Percentiles rank a stretch among this genome's conserved stretches.
These are phyloP conservation scores for Drosophila longiperda DNA, from an alignment of 2,888 invertebrate species.

Conservation along the genomic window DNA sequence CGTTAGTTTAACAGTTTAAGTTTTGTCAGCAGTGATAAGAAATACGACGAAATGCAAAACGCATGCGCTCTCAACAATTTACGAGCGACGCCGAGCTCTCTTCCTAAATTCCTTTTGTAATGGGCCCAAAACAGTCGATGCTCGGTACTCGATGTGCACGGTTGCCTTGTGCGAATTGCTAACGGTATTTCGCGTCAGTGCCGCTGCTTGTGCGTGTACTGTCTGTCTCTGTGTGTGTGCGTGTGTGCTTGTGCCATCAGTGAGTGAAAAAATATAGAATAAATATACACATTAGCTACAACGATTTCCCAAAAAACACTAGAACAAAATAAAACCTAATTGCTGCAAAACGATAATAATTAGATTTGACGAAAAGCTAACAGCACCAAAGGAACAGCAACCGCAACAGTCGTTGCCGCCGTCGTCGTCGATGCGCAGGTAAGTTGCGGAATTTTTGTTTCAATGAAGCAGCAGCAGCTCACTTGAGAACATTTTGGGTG, in stretches of 20 bases:
- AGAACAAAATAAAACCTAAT: conserved; percentile 29
- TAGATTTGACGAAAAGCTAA: conserved; percentile 46
- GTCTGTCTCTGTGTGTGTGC: conserved; percentile 39
- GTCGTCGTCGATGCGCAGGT: conserved; percentile 60
- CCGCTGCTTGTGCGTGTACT: conserved; percentile 68
- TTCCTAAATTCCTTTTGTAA: conserved; percentile 41
- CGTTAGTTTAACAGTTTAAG: conserved; percentile 68
- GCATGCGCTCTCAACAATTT: conserved; percentile 58
- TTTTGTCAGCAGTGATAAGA: conserved; percentile 67
- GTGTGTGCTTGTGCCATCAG: conserved; percentile 39
- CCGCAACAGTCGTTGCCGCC: conserved; percentile 22
- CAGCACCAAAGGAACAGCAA: conserved; percentile 8
- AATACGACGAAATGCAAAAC: conserved; percentile 29
- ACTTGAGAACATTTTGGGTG: conserved; percentile 52
- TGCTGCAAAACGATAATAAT: conserved; percentile 58
- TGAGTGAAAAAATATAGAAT: conserved; percentile 46
- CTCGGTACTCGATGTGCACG: conserved; percentile 72
- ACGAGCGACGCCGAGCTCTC: conserved; percentile 17
- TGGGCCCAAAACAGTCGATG: conserved; percentile 65
- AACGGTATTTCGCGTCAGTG: conserved; percentile 54
- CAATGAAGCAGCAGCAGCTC: conserved; percentile 44
- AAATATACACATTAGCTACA: conserved; percentile 52
- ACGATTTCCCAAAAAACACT: conserved; percentile 50
- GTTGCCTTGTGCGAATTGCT: conserved; percentile 48
- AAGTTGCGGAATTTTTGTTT: conserved; percentile 73